Percentiles rank a stretch among this genome's conserved stretches.
Conservation (phyloP, 2,797 vertebrate species). For the Psittacula derbiana region DNA sequence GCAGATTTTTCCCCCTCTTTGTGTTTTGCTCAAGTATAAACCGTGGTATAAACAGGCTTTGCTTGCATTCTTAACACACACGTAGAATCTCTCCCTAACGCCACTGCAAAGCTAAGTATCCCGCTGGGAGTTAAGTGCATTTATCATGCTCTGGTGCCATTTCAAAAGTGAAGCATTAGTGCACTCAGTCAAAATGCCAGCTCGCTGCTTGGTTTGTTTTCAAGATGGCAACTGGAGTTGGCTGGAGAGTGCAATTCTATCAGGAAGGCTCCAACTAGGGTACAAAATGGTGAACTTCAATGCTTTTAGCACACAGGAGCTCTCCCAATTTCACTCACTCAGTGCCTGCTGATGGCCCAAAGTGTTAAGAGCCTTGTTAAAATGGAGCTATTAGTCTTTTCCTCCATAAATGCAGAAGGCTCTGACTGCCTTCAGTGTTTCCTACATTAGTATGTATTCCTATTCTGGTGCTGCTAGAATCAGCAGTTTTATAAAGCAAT, state of each 20-base stretch:
- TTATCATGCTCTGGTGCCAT: constrained; percentile 47
- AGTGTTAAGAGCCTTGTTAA: constrained; percentile 77
- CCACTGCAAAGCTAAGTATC: background rate
- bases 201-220: constrained; percentile 48
- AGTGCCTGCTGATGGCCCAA: constrained; percentile 65
- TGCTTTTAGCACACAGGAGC: constrained; percentile 72
- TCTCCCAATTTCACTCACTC: constrained; percentile 70
- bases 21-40: background rate
- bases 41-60: constrained; percentile 13
- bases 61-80: constrained; percentile 46
- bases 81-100: constrained; percentile 17
- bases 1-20: background rate
- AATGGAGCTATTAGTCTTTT: constrained; percentile 77
- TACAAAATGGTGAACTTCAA: constrained; percentile 67
- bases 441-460: constrained; percentile 77
- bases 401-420: constrained; percentile 67
- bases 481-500: constrained; percentile 80
- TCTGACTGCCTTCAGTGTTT: constrained; percentile 66
- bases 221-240: constrained; percentile 29
- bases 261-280: constrained; percentile 50
- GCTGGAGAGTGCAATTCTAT: constrained; percentile 40
- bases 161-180: constrained; percentile 62
- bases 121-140: constrained; percentile 26
- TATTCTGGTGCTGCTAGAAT: constrained; percentile 72
- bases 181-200: constrained; percentile 63